Conservation (phyloP, 2,888 invertebrate genomes). For the Perdita meconis region DNA sequence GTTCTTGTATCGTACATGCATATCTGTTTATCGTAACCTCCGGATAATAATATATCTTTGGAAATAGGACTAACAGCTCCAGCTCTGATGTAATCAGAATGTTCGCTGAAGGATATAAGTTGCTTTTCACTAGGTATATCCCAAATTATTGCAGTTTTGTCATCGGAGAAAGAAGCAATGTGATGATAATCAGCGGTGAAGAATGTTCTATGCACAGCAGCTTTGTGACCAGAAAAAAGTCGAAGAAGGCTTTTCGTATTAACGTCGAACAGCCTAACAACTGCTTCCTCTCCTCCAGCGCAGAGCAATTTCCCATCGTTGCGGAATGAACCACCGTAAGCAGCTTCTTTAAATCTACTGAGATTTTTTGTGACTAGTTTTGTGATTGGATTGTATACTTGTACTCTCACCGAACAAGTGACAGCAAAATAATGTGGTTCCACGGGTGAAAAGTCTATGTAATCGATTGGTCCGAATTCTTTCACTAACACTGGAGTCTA, state of each 20-base stretch:
- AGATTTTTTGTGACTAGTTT: constrained; percentile 93
- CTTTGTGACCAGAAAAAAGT: constrained; percentile 93
- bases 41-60: constrained; percentile 91
- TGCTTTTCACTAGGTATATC: constrained; percentile 94
- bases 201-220: constrained; percentile 91
- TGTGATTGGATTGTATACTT: constrained; percentile 94
- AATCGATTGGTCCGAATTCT: constrained; percentile 96
- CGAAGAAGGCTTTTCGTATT: constrained; percentile 92
- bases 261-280: constrained; percentile 95
- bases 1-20: constrained; percentile 95
- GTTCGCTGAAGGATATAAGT: constrained; percentile 88
- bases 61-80: constrained; percentile 92
- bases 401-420: constrained; percentile 95
- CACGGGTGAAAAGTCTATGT: constrained; percentile 94
- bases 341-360: constrained; percentile 92
- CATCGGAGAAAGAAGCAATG: constrained; percentile 95
- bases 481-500: constrained; percentile 94
- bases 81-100: constrained; percentile 93
- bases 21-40: constrained; percentile 95
- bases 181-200: constrained; percentile 92
- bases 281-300: constrained; percentile 95
- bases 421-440: constrained; percentile 96
- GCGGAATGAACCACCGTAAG: constrained; percentile 94
- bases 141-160: constrained; percentile 94
- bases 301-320: constrained; percentile 93